Percentiles rank a stretch among this genome's conserved stretches.
phyloP scores from a whole-genome alignment of 2,888 invertebrate species.

The Scaptomyza cyrtandrae region DNA sequence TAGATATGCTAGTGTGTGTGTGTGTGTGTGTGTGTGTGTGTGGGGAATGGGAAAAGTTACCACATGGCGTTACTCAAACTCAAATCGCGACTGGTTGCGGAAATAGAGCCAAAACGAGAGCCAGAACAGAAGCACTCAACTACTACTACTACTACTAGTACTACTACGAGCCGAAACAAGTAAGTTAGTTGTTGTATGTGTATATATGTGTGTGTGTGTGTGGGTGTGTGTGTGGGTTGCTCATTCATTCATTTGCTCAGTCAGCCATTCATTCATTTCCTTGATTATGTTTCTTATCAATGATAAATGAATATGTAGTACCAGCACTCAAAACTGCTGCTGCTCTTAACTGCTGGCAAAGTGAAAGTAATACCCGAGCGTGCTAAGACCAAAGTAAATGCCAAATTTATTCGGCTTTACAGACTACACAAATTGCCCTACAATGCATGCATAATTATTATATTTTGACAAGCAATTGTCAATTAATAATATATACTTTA shows the following conservation, averaged over 20 bases:
- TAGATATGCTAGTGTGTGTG: constrained; percentile 24
- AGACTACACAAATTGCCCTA: constrained; percentile 12
- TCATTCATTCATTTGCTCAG: constrained; percentile 78
- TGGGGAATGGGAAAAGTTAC: constrained; percentile 35
- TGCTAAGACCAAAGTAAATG: constrained; percentile 23
- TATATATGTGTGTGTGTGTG: constrained; percentile 24
- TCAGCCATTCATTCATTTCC: constrained; percentile 78
- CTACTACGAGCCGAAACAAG: constrained; percentile 1
- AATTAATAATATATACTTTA: no score
- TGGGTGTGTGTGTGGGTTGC: constrained; percentile 26
- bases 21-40: constrained; percentile 27
- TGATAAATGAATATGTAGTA: constrained; percentile 77
- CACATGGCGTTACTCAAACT: constrained; percentile 60
- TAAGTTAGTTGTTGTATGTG: constrained; percentile 7
- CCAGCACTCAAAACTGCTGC: constrained; percentile 59
- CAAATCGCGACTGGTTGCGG: constrained; percentile 18
- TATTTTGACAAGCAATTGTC: no score
- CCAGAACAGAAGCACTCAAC: constrained; percentile 9
- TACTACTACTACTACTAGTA: constrained; percentile 23
- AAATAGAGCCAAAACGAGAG: not conserved
- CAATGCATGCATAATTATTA: no score
- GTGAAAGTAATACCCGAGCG: constrained; percentile 67
- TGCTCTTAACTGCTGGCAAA: constrained; percentile 67
- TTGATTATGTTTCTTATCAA: constrained; percentile 79
- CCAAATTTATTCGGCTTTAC: constrained; percentile 13